A percentile compares a stretch with the other conserved stretches of the same genome.
Evolutionary conservation across 2,888 invertebrate species (phyloP).

Genomic region (Uropetala carovei): DNA sequence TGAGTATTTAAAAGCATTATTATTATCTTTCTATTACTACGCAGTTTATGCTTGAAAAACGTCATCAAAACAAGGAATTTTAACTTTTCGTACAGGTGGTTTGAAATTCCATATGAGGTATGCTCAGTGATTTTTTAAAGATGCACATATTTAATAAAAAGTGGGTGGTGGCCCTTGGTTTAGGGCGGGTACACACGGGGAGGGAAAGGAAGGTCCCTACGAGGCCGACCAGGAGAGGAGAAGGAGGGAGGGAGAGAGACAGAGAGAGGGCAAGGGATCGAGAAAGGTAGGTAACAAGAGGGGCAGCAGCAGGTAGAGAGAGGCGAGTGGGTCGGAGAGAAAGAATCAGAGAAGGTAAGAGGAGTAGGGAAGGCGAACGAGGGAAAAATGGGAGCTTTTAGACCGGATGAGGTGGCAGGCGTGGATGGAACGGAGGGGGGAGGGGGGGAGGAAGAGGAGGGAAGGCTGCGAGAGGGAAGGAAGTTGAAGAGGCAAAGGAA

Average conservation of each 20-base stretch:
- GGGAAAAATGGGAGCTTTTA: not conserved
- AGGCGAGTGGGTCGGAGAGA: not conserved
- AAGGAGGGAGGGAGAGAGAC: not conserved
- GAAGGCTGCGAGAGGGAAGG: not conserved
- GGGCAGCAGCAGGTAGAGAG: not conserved
- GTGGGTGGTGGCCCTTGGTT: not conserved
- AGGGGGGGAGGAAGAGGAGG: not conserved
- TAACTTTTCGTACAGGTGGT: no score
- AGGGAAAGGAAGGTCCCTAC: not conserved
- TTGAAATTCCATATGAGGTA: not conserved
- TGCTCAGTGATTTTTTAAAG: not conserved
- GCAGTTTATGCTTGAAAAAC: no score
- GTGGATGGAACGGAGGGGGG: not conserved
- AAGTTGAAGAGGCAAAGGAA: no score
- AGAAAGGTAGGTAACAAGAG: not conserved
- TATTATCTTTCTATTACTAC: no score
- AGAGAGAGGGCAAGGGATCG: no score
- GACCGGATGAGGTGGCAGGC: not conserved
- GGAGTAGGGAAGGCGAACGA: not conserved
- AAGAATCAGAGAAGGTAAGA: not conserved
- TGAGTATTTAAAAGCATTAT: no score
- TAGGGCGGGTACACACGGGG: not conserved
- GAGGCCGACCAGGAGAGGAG: not conserved
- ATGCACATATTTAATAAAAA: not conserved
- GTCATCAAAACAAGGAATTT: no score